phyloP scores from a whole-genome alignment of 2,888 invertebrate genomes.

The Torymus auratus region DNA sequence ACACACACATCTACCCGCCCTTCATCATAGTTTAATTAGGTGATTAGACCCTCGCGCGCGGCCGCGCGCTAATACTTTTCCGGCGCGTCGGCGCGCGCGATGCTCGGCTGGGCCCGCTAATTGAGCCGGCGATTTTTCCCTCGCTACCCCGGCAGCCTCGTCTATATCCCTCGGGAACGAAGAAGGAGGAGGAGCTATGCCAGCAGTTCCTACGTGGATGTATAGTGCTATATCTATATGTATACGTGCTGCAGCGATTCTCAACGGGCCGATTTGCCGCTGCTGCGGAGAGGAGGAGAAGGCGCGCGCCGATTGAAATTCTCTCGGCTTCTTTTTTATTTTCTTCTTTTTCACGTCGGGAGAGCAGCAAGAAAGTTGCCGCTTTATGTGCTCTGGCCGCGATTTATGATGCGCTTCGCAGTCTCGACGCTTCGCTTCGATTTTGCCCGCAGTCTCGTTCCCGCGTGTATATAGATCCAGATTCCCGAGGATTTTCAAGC shows the following conservation, averaged over 20 bases:
- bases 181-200: too few species aligned
- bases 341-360: slow-evolving; percentile 30
- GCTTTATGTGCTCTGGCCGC: slow-evolving; percentile 7
- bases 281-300: neutral
- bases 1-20: neutral
- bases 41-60: neutral
- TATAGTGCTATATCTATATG: neutral
- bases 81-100: neutral
- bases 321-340: slow-evolving; percentile 31
- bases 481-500: too few species aligned
- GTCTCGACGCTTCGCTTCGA: too few species aligned
- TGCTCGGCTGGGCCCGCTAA: slow-evolving; percentile 31
- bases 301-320: slow-evolving; percentile 43
- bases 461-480: too few species aligned
- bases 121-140: slow-evolving; percentile 29
- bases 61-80: neutral
- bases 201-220: neutral
- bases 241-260: slow-evolving; percentile 31
- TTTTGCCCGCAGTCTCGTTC: too few species aligned
- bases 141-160: neutral
- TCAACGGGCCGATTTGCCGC: slow-evolving; percentile 22
- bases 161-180: neutral
- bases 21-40: slow-evolving; percentile 24
- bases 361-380: slow-evolving; percentile 8
- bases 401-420: neutral